phyloP scores from a whole-genome alignment of 2,888 invertebrate species.

The Athalia rosae region DNA sequence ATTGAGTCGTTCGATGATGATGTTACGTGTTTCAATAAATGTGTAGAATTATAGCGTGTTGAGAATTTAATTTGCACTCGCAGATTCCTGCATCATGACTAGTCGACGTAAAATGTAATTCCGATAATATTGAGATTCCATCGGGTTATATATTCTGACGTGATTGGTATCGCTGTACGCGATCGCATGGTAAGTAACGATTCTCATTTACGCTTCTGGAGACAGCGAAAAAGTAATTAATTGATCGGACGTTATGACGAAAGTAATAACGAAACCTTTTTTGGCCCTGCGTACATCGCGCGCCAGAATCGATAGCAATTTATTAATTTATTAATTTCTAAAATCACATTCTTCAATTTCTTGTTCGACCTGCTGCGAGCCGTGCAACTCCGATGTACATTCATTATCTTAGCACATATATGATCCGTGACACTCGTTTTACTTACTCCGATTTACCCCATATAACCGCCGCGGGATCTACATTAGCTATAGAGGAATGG shows the following conservation, averaged over 20 bases:
- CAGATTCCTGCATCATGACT: too few species aligned
- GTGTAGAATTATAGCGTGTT: background rate
- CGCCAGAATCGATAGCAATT: too few species aligned
- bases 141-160: background rate
- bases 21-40: too few species aligned
- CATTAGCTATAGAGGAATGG: background rate
- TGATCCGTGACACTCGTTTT: constrained; percentile 34
- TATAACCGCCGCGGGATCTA: background rate
- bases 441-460: constrained; percentile 30
- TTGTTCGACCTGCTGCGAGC: background rate
- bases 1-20: constrained; percentile 17
- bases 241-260: background rate
- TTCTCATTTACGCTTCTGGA: background rate
- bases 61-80: constrained; percentile 12
- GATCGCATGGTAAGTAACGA: constrained; percentile 28
- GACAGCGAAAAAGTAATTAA: background rate
- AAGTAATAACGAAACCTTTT: background rate
- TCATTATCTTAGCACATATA: too few species aligned
- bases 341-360: background rate
- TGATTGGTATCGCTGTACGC: background rate
- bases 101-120: too few species aligned
- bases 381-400: background rate
- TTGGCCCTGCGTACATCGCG: constrained; percentile 1
- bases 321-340: too few species aligned
- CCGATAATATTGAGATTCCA: background rate